Conservation (phyloP, 1,140 invertebrate species). For the Holotrichia oblita region DNA sequence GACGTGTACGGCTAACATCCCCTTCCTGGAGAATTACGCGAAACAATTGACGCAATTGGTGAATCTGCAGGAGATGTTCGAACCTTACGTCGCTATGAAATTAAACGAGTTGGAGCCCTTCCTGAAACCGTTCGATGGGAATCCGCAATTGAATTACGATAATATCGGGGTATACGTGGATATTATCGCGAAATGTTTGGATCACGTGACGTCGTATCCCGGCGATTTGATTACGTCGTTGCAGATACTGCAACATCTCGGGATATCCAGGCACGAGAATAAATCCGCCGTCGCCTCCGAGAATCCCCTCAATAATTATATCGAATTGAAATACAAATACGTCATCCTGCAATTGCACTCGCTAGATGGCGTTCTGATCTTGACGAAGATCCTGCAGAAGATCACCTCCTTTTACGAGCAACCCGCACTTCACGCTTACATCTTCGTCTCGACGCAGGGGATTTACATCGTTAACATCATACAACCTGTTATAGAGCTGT, state of each 20-base stretch:
- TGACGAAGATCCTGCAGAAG: constrained; percentile 81
- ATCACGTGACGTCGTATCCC: constrained; percentile 77
- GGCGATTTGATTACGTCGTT: constrained; percentile 79
- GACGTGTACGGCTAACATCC: constrained; percentile 75
- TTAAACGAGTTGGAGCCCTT: constrained; percentile 81
- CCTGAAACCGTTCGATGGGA: constrained; percentile 75
- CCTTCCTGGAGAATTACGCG: constrained; percentile 77
- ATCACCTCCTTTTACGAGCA: constrained; percentile 85
- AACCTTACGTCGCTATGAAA: constrained; percentile 67
- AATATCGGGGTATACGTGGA: constrained; percentile 78
- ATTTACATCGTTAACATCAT: constrained; percentile 80
- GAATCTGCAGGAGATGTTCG: constrained; percentile 69
- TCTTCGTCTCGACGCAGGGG: constrained; percentile 79
- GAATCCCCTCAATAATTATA: constrained; percentile 71
- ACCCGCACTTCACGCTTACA: constrained; percentile 82
- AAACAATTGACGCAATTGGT: constrained; percentile 70
- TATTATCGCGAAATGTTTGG: constrained; percentile 74
- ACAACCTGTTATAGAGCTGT: constrained; percentile 77
- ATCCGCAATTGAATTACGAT: constrained; percentile 75
- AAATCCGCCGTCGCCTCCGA: constrained; percentile 63
- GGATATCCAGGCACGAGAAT: constrained; percentile 69
- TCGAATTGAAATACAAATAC: constrained; percentile 90
- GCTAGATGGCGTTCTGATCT: constrained; percentile 79
- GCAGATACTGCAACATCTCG: constrained; percentile 74
- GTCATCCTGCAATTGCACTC: constrained; percentile 88